A percentile compares a stretch with the other conserved stretches of the same genome.
Conservation (phyloP, 2,113 vertebrate genomes). For the Marmota flaviventris region DNA sequence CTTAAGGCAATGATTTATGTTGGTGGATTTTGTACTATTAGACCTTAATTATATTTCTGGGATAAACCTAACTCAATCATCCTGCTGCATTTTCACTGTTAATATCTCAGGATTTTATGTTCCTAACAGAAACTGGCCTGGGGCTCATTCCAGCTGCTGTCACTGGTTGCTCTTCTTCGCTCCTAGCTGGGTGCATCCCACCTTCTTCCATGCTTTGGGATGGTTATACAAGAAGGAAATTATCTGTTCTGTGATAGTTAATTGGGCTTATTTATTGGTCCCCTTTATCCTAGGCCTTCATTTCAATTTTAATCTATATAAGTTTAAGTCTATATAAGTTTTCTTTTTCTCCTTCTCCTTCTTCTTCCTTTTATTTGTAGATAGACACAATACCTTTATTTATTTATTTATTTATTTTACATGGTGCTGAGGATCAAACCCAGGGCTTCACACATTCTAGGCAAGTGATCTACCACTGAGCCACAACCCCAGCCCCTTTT, state of each 20-base stretch:
- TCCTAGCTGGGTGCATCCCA: neutral
- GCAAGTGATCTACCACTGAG: no score
- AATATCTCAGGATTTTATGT: neutral
- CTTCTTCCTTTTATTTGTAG: no score
- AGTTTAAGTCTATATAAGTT: neutral
- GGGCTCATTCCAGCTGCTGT: neutral
- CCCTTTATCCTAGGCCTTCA: neutral
- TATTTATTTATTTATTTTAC: no score
- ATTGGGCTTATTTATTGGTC: neutral
- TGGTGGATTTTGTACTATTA: neutral
- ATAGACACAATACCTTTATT: no score
- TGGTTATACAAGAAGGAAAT: neutral
- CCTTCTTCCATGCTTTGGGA: neutral
- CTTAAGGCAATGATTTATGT: slow-evolving; percentile 11
- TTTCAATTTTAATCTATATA: neutral
- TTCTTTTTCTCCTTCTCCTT: no score
- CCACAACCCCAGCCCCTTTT: no score
- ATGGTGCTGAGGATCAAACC: no score
- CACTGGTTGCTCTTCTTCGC: neutral
- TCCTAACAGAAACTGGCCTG: neutral
- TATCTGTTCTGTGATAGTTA: neutral
- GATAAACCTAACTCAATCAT: neutral
- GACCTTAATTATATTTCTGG: neutral
- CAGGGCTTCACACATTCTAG: no score
- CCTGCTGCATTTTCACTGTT: neutral